These are phyloP conservation scores for Astropecten irregularis DNA, from an alignment of 53 echinoderm and acorn worm genomes.

Conservation along the genomic window DNA sequence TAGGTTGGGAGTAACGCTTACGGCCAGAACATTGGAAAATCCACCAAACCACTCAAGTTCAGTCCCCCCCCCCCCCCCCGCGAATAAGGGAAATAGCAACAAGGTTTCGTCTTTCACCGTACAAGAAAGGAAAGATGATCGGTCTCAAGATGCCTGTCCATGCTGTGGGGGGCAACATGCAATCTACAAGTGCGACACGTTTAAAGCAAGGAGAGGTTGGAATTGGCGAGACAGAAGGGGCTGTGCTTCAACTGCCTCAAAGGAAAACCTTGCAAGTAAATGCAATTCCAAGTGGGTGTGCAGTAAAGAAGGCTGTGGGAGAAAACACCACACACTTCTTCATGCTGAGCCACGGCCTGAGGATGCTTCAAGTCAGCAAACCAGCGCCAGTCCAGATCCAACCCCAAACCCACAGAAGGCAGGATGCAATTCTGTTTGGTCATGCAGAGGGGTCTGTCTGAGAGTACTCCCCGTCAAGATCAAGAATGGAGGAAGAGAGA, in stretches of 20 bases:
- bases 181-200: constrained; percentile 44
- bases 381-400: constrained; percentile 50
- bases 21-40: constrained; percentile 56
- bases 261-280: constrained; percentile 44
- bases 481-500: constrained; percentile 9
- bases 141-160: not conserved
- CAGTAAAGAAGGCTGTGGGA: constrained; percentile 51
- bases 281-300: constrained; percentile 47
- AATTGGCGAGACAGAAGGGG: constrained; percentile 23
- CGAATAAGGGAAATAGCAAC: not conserved
- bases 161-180: constrained; percentile 50
- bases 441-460: constrained; percentile 42
- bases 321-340: constrained; percentile 68
- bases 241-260: constrained; percentile 73
- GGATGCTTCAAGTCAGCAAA: constrained; percentile 16
- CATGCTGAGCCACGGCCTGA: constrained; percentile 28
- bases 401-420: not conserved
- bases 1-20: constrained; percentile 51
- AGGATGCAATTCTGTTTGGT: constrained; percentile 4
- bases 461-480: constrained; percentile 71
- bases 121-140: not conserved
- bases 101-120: constrained; percentile 4
- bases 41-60: constrained; percentile 11
- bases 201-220: constrained; percentile 60
- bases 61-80: not conserved